phyloP scores from a whole-genome alignment of 1,140 invertebrate species.

The Drosophila subpulchrella region DNA sequence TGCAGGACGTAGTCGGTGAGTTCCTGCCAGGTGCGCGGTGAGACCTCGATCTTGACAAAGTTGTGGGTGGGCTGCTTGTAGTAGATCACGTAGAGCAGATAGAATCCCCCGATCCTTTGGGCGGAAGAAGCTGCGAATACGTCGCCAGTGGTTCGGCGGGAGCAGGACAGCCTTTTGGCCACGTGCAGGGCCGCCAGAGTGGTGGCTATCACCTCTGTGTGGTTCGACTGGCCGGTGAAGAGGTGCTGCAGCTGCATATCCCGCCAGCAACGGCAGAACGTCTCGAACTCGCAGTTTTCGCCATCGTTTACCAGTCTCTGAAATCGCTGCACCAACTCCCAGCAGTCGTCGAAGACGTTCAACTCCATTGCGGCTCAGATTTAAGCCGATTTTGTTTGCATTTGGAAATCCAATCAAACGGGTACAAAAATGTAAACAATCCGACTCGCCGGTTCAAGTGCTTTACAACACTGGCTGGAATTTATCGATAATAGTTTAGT shows the following conservation, averaged over 20 bases:
- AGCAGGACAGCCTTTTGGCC: constrained; percentile 62
- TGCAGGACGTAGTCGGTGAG: constrained; percentile 43
- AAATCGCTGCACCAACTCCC: constrained; percentile 53
- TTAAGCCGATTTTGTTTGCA: neutral
- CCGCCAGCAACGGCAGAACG: constrained; percentile 64
- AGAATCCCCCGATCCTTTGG: constrained; percentile 62
- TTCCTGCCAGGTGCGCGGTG: constrained; percentile 52
- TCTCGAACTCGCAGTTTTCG: constrained; percentile 39
- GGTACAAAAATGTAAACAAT: constrained; percentile 25
- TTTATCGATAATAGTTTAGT: constrained; percentile 1
- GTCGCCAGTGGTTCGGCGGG: constrained; percentile 50
- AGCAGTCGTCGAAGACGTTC: constrained; percentile 55
- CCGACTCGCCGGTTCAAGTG: neutral
- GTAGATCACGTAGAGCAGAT: constrained; percentile 67
- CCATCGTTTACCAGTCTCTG: constrained; percentile 22
- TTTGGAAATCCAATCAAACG: neutral
- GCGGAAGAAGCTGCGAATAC: constrained; percentile 26
- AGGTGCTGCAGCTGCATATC: constrained; percentile 64
- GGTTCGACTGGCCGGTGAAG: constrained; percentile 61
- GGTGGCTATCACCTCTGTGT: constrained; percentile 70
- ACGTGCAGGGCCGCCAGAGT: constrained; percentile 63
- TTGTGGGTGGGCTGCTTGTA: constrained; percentile 75
- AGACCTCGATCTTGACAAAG: constrained; percentile 67
- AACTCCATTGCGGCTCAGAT: constrained; percentile 41
- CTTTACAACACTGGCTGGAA: neutral